phyloP scores from a whole-genome alignment of 2,113 vertebrate genomes.

The Brachypteracias leptosomus region DNA sequence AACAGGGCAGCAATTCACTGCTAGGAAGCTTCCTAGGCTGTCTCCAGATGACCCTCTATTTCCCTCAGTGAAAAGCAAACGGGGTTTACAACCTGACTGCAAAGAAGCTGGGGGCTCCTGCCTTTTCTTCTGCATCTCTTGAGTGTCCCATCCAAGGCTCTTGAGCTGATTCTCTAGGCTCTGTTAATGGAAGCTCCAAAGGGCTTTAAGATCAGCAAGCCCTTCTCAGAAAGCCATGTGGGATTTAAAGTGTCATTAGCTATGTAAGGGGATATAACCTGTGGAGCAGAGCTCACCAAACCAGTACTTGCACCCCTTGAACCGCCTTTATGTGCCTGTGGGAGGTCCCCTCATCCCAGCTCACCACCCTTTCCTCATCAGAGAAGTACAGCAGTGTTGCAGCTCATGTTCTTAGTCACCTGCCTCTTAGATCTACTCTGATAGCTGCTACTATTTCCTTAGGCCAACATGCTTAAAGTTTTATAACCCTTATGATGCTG shows the following conservation, averaged over 20 bases:
- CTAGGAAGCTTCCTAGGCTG: background rate
- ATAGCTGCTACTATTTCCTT: background rate
- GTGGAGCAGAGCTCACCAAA: background rate
- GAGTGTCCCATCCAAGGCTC: background rate
- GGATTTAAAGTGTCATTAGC: background rate
- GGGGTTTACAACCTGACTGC: background rate
- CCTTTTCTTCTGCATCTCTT: background rate
- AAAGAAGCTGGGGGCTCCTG: background rate
- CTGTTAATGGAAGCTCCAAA: background rate
- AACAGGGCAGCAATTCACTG: background rate
- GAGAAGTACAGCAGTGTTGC: fast-evolving
- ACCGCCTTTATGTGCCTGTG: fast-evolving
- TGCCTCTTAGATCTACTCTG: background rate
- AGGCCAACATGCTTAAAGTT: background rate
- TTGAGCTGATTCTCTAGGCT: background rate
- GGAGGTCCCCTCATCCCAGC: background rate
- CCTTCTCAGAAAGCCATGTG: background rate
- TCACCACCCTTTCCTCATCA: background rate
- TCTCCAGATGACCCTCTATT: background rate
- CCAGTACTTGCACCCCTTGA: background rate
- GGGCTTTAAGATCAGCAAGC: background rate
- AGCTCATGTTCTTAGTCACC: background rate
- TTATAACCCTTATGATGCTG: background rate
- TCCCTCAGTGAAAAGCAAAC: background rate
- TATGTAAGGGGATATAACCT: background rate